Evolutionary conservation across 2,888 invertebrate species (phyloP).

Genomic region (Leptinotarsa juncta): DNA sequence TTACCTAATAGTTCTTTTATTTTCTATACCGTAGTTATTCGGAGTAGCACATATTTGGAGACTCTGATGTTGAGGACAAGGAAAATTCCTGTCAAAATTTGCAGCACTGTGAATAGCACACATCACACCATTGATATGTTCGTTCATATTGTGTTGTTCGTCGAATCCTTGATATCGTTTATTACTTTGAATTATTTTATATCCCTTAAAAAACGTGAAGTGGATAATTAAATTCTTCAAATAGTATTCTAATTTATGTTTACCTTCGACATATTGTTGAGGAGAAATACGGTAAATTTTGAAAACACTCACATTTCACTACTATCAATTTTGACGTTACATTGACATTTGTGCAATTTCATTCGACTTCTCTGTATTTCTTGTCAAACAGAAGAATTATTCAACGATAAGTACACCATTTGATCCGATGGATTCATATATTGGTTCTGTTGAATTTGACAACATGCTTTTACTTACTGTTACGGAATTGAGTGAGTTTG

Average conservation of each 20-base stretch:
- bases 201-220: background rate
- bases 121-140: slow-evolving; percentile 3
- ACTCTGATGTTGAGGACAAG: slow-evolving; percentile 18
- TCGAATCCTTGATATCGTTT: slow-evolving; percentile 6
- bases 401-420: too few relatives aligned
- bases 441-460: too few relatives aligned
- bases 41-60: slow-evolving; percentile 18
- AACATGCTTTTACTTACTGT: too few relatives aligned
- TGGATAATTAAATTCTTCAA: background rate
- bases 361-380: background rate
- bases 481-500: too few relatives aligned
- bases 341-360: slow-evolving; percentile 8
- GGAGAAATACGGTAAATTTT: slow-evolving; percentile 17
- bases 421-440: too few relatives aligned
- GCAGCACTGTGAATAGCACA: slow-evolving; percentile 8
- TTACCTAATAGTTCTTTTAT: slow-evolving; percentile 10
- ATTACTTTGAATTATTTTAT: slow-evolving; percentile 1
- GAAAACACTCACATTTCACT: slow-evolving; percentile 16
- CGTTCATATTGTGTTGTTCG: slow-evolving; percentile 4
- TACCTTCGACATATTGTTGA: slow-evolving; percentile 24
- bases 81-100: slow-evolving; percentile 13
- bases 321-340: slow-evolving; percentile 25
- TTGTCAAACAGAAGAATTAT: too few relatives aligned
- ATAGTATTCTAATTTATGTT: background rate
- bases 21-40: background rate